These are phyloP conservation scores for Tineola bisselliella DNA, from an alignment of 2,888 invertebrate species.

Conservation along the genomic window DNA sequence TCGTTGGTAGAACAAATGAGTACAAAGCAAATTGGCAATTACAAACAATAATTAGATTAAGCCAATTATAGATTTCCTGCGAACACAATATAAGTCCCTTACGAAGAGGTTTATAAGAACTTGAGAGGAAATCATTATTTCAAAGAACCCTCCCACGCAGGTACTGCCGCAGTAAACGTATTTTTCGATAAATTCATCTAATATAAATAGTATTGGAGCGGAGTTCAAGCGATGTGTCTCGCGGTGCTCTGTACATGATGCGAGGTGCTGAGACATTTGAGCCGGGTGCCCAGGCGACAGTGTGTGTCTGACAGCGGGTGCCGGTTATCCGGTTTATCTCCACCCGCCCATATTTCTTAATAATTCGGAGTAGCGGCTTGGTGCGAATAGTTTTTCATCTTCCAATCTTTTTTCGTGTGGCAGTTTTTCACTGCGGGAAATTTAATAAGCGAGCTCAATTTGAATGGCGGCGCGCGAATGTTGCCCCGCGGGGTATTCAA, in stretches of 20 bases:
- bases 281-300: neutral
- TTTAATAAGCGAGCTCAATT: constrained; percentile 21
- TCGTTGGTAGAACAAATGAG: neutral
- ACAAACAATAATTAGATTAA: constrained; percentile 2
- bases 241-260: neutral
- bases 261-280: neutral
- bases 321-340: neutral
- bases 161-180: neutral
- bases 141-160: neutral
- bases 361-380: constrained; percentile 6
- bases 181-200: neutral
- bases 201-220: neutral
- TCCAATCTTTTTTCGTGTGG: constrained; percentile 7
- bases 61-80: neutral
- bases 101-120: constrained; percentile 1
- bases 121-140: constrained; percentile 1
- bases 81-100: neutral
- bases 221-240: neutral
- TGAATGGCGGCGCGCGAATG: constrained; percentile 16
- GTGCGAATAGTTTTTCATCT: constrained; percentile 14
- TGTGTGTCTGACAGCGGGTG: neutral
- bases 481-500: constrained; percentile 16
- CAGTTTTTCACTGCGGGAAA: constrained; percentile 18
- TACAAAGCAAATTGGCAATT: constrained; percentile 1
- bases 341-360: constrained; percentile 13